Evolutionary conservation across 2,797 vertebrate genomes (phyloP).

Genomic region (Crocodylus rhombifer): DNA sequence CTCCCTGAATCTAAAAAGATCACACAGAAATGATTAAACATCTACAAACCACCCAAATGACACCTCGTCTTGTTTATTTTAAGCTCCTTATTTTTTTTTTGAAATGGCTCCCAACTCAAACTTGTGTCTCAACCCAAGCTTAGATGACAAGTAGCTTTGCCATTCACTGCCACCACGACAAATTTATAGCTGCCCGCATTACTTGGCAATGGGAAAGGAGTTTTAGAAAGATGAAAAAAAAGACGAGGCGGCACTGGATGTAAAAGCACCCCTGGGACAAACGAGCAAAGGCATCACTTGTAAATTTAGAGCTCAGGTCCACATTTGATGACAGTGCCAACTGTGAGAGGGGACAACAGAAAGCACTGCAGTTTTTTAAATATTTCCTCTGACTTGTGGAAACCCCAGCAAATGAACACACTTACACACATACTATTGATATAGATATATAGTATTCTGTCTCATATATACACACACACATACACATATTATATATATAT

Average conservation of each 20-base stretch:
- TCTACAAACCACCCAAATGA: not conserved
- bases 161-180: conserved; percentile 1
- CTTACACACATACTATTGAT: not conserved
- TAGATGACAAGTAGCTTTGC: conserved; percentile 42
- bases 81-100: not conserved
- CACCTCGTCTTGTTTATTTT: not conserved
- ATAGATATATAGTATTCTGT: no score
- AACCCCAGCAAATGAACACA: not conserved
- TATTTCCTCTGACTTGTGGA: not conserved
- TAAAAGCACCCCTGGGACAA: not conserved
- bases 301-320: not conserved
- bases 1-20: not conserved
- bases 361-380: not conserved
- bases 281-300: conserved; percentile 20
- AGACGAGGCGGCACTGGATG: conserved; percentile 25
- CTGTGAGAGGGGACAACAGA: not conserved
- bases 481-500: no score
- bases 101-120: conserved; percentile 22
- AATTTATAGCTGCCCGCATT: conserved; percentile 54
- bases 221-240: conserved; percentile 25
- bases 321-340: not conserved
- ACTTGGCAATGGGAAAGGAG: conserved; percentile 36
- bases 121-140: not conserved
- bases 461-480: no score
- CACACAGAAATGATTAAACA: not conserved